phyloP scores from a whole-genome alignment of 2,888 invertebrate genomes.

The Tanytarsus gracilentus region DNA sequence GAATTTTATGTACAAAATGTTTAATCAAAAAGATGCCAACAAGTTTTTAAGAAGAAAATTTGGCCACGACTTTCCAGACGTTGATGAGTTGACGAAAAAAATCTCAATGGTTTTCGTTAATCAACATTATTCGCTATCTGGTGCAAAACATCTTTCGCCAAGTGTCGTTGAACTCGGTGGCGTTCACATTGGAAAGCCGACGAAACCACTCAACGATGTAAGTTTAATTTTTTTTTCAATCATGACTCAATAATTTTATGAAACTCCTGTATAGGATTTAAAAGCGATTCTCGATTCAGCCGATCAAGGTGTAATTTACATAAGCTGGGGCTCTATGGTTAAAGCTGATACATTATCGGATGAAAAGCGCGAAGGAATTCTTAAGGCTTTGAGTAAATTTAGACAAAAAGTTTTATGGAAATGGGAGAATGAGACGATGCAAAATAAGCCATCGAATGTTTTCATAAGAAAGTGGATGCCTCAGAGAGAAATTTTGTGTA shows the following conservation, averaged over 20 bases:
- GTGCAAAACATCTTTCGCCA: slow-evolving; percentile 44
- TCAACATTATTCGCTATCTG: slow-evolving; percentile 47
- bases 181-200: slow-evolving; percentile 43
- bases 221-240: slow-evolving; percentile 30
- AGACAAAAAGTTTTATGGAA: slow-evolving; percentile 60
- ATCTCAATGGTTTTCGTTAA: slow-evolving; percentile 43
- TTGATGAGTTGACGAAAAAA: slow-evolving; percentile 42
- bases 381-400: slow-evolving; percentile 49
- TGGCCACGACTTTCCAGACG: slow-evolving; percentile 44
- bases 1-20: slow-evolving; percentile 37
- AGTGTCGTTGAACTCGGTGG: slow-evolving; percentile 50
- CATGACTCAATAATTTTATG: neutral
- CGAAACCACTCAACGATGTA: slow-evolving; percentile 38
- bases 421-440: slow-evolving; percentile 55
- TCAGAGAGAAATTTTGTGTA: slow-evolving; percentile 61
- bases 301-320: slow-evolving; percentile 54
- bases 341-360: slow-evolving; percentile 50
- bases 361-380: slow-evolving; percentile 48
- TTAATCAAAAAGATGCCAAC: slow-evolving; percentile 40
- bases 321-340: slow-evolving; percentile 64
- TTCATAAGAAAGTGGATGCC: slow-evolving; percentile 60
- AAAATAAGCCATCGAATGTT: slow-evolving; percentile 52
- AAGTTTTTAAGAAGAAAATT: slow-evolving; percentile 41
- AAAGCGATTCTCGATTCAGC: slow-evolving; percentile 53
- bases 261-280: slow-evolving; percentile 44